These are phyloP conservation scores for Entomyzon cyanotis DNA, from an alignment of 2,113 vertebrate species.

Conservation along the genomic window DNA sequence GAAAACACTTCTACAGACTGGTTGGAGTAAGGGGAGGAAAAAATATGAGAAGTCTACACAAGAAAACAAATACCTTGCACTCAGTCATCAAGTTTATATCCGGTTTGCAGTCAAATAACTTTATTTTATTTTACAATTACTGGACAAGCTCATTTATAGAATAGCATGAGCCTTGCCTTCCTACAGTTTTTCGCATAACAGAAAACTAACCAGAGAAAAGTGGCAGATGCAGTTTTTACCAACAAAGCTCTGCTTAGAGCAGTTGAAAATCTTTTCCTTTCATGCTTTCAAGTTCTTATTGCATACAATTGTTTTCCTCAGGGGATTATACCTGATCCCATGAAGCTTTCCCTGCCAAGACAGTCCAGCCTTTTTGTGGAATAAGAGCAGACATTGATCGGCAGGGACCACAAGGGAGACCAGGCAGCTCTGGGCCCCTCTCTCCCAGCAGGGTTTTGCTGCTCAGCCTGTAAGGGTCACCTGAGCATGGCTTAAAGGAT, in stretches of 20 bases:
- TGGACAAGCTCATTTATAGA: constrained; percentile 2
- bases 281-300: constrained; percentile 42
- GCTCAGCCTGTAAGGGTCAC: constrained; percentile 28
- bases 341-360: constrained; percentile 50
- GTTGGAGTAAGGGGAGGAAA: not conserved
- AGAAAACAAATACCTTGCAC: constrained; percentile 48
- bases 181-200: not conserved
- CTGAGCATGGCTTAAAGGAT: constrained; percentile 19
- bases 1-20: constrained; percentile 37
- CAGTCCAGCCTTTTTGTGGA: not conserved
- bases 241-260: constrained; percentile 2
- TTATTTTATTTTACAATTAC: constrained; percentile 44
- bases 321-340: constrained; percentile 40
- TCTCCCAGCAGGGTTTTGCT: constrained; percentile 15
- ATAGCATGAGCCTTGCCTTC: not conserved
- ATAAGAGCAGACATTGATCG: constrained; percentile 2
- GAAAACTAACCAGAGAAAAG: constrained; percentile 39
- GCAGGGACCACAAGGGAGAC: constrained; percentile 6
- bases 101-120: not conserved
- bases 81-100: not conserved
- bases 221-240: constrained; percentile 6
- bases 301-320: constrained; percentile 24
- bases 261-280: constrained; percentile 50
- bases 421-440: not conserved
- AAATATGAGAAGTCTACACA: not conserved